Conservation (phyloP, 2,888 invertebrate genomes). For the Antheraea yamamai region DNA sequence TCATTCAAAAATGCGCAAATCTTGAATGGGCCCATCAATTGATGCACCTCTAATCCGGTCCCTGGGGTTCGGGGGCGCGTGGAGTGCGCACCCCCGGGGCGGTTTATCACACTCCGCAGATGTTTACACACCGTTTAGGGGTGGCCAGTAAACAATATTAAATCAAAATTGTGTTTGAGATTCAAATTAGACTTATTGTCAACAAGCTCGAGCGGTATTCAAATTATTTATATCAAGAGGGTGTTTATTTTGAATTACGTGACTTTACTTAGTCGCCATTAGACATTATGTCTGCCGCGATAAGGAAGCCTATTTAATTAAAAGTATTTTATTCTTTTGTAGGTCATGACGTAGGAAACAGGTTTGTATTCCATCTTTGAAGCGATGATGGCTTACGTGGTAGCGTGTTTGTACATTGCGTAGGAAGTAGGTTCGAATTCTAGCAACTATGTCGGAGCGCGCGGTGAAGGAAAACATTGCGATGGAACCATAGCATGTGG, state of each 20-base stretch:
- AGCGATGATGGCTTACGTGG: no score
- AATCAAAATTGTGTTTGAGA: conserved; percentile 41
- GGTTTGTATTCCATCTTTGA: no score
- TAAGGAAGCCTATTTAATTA: neutral
- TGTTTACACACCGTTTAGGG: conserved; percentile 36
- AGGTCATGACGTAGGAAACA: neutral
- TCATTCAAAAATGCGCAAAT: conserved; percentile 27
- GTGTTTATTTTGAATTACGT: conserved; percentile 4
- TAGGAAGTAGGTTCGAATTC: no score
- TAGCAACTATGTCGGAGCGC: no score
- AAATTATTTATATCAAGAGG: conserved; percentile 11
- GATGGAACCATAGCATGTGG: no score
- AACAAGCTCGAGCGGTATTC: conserved; percentile 18
- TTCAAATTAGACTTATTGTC: conserved; percentile 39
- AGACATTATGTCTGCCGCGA: neutral
- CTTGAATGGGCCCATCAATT: conserved; percentile 31
- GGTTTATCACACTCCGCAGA: conserved; percentile 51
- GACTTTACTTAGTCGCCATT: neutral
- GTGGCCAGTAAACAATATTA: conserved; percentile 41
- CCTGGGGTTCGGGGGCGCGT: conserved; percentile 13
- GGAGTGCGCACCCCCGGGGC: conserved; percentile 33
- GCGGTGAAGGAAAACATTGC: no score
- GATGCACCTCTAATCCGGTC: conserved; percentile 31
- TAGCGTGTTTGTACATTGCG: no score
- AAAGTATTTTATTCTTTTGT: neutral